Conservation (phyloP, 1,140 invertebrate genomes). For the Drosophila lacteicornis region DNA sequence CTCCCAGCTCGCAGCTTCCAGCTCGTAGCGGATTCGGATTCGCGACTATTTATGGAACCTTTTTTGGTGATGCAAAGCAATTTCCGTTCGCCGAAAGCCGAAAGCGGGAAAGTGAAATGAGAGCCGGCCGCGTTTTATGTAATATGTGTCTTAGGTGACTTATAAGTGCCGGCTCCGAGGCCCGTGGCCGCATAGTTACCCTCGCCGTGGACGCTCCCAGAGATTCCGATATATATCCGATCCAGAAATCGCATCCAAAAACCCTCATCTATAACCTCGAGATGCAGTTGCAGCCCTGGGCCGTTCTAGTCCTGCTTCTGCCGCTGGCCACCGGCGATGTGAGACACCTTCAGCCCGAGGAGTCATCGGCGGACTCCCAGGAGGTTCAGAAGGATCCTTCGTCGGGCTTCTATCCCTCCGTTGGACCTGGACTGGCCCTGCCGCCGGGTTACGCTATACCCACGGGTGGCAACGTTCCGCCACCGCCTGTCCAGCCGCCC, state of each 20-base stretch:
- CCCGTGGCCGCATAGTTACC: slow-evolving; percentile 50
- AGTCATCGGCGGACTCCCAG: neutral
- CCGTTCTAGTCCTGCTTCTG: slow-evolving; percentile 46
- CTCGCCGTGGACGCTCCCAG: slow-evolving; percentile 29
- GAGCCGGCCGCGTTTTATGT: slow-evolving; percentile 39
- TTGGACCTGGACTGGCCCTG: slow-evolving; percentile 45
- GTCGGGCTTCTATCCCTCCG: slow-evolving; percentile 46
- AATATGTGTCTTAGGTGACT: slow-evolving; percentile 38
- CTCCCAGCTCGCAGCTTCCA: neutral
- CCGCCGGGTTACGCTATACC: slow-evolving; percentile 63
- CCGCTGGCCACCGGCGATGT: slow-evolving; percentile 62
- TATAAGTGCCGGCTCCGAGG: slow-evolving; percentile 62
- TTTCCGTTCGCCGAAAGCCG: slow-evolving; percentile 49
- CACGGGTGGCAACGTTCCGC: slow-evolving; percentile 48
- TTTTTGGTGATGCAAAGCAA: slow-evolving; percentile 72
- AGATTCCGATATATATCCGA: neutral
- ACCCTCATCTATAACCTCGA: slow-evolving; percentile 6
- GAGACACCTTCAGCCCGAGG: slow-evolving; percentile 51
- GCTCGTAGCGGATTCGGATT: slow-evolving; percentile 4
- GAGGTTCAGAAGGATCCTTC: slow-evolving; percentile 38
- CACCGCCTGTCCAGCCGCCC: slow-evolving; percentile 43
- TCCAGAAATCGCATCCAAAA: neutral
- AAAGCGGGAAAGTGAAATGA: slow-evolving; percentile 72
- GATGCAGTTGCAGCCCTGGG: slow-evolving; percentile 24
- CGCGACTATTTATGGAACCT: slow-evolving; percentile 54